Base-by-base conservation (phyloP, 2,888 invertebrate genomes). In the Pristionchus mayeri region DNA sequence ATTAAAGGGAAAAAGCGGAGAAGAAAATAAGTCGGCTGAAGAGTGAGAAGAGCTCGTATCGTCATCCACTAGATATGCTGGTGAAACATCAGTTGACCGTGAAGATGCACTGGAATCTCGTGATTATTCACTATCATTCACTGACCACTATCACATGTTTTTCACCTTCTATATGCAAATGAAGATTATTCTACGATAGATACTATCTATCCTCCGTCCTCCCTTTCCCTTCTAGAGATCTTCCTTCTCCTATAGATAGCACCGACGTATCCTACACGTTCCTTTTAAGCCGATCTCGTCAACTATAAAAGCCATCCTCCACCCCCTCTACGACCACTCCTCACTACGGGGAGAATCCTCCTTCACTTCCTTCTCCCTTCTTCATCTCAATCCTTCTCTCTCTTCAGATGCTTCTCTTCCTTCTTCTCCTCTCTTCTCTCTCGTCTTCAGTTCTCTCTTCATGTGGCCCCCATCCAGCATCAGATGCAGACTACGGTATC, bases 41-140 rank as follows among this genome's bases (percentile, higher is more conserved):
- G n/a, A n/a, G n/a, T n/a, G n/a, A n/a, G n/a, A n/a, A n/a, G n/a
- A n/a, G n/a, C n/a, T n/a, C n/a, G n/a, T n/a, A n/a, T n/a, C n/a
- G n/a, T n/a, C n/a, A n/a, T n/a, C n/a, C n/a, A n/a, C n/a, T n/a
- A n/a, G n/a, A n/a, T n/a, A n/a, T n/a, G n/a, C n/a, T n/a, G n/a
- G n/a, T n/a, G n/a, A n/a, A n/a, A n/a, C n/a, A n/a, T n/a, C n/a
- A n/a, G n/a, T n/a, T n/a, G n/a, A n/a, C n/a, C n/a, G n/a, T n/a
- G n/a, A n/a, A n/a, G n/a, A n/a, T n/a, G n/a, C n/a, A n/a, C n/a
- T n/a, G n/a, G n/a, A n/a, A n/a, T n/a, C 24, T 37, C 67, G 18
- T 67, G 67, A 67, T 67, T 67, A 37, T 67, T 67, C 67, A 67
- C 6, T 67, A 37, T n/a, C n/a, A n/a, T n/a, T n/a, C n/a, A n/a